Percentiles rank a stretch among this genome's conserved stretches.
phyloP scores from a whole-genome alignment of 2,888 invertebrate species.

The Orthonevra nobilis region DNA sequence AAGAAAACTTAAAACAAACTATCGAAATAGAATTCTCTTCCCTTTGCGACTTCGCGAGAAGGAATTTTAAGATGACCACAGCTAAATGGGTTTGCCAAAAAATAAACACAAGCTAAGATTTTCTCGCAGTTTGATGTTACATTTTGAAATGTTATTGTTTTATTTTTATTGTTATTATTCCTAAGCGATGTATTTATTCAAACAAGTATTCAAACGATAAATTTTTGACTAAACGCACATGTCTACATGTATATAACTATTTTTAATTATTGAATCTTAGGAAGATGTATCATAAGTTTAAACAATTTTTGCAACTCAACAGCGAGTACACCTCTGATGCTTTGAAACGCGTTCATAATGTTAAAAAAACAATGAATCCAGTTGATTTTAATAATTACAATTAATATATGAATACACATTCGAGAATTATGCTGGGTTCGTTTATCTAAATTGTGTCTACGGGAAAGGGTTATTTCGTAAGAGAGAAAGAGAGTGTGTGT shows the following conservation, averaged over 20 bases:
- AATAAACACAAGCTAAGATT: too few relatives aligned
- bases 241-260: conserved; percentile 10
- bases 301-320: conserved; percentile 64
- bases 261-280: conserved; percentile 23
- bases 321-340: conserved; percentile 52
- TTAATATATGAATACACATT: conserved; percentile 12
- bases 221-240: conserved; percentile 47
- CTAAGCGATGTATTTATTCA: conserved; percentile 21
- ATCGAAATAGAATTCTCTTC: too few relatives aligned
- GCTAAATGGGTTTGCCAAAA: too few relatives aligned
- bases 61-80: too few relatives aligned
- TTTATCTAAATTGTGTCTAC: conserved; percentile 18
- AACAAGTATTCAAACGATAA: conserved; percentile 34
- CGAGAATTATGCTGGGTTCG: conserved; percentile 12
- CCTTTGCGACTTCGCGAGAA: too few relatives aligned
- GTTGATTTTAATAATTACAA: conserved; percentile 1
- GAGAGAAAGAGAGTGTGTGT: too few relatives aligned
- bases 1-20: too few relatives aligned
- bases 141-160: conserved; percentile 1
- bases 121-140: neutral
- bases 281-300: conserved; percentile 53
- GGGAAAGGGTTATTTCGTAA: neutral
- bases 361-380: neutral
- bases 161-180: neutral
- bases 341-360: conserved; percentile 43